Evolutionary conservation across 2,888 invertebrate species (phyloP).

Genomic region (Hecatera dysodea): DNA sequence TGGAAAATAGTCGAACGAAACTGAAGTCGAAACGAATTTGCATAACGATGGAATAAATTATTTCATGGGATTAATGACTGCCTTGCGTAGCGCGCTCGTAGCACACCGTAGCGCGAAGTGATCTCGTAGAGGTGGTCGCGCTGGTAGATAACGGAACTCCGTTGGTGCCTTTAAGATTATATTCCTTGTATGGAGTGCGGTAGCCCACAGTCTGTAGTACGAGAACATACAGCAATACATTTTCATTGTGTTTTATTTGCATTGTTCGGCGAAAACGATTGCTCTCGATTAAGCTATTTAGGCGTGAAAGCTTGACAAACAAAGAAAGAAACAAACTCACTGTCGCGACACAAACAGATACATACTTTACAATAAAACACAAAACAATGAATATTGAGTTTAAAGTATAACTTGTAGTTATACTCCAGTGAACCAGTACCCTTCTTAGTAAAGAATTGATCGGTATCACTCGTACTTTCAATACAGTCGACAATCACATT

Average conservation of each 20-base stretch:
- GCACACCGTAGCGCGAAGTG: neutral
- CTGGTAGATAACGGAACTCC: no score
- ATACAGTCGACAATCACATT: neutral
- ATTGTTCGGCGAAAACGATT: no score
- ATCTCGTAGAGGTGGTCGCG: neutral
- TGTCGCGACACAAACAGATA: no score
- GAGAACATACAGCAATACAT: neutral
- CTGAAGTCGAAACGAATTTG: conserved; percentile 72
- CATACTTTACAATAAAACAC: neutral
- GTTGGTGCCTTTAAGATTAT: neutral
- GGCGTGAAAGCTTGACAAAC: no score
- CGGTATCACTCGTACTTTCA: neutral
- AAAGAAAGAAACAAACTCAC: no score
- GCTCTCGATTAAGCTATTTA: no score
- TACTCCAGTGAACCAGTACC: neutral
- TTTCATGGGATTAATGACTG: conserved; percentile 23
- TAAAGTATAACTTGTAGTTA: neutral
- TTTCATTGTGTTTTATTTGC: no score
- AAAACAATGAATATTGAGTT: neutral
- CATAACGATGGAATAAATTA: conserved; percentile 75
- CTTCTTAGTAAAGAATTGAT: neutral
- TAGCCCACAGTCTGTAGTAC: neutral
- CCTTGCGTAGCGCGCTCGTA: neutral
- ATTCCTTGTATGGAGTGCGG: neutral
- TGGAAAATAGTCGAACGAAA: conserved; percentile 77